Percentiles rank a stretch among this genome's conserved stretches.
Conservation (phyloP, 2,113 vertebrate genomes). For the Urocitellus parryii region DNA sequence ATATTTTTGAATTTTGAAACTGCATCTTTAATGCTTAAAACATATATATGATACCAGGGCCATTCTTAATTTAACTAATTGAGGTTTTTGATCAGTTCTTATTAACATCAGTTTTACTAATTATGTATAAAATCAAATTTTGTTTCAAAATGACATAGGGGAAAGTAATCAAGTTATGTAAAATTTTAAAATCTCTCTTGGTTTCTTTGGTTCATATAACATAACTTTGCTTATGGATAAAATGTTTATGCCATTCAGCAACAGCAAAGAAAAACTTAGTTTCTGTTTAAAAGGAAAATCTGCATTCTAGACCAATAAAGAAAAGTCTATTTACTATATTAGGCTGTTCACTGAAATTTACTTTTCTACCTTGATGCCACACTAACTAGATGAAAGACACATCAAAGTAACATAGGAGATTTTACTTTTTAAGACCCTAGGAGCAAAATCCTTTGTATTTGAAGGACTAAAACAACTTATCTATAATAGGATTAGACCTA, state of each 20-base stretch:
- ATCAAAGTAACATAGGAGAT: neutral
- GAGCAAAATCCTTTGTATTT: slow-evolving; percentile 1
- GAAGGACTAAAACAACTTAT: neutral
- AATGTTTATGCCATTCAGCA: neutral
- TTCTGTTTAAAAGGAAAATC: slow-evolving; percentile 57
- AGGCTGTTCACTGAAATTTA: neutral
- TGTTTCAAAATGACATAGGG: slow-evolving; percentile 1
- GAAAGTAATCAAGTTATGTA: slow-evolving; percentile 29
- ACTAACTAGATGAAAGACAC: slow-evolving; percentile 39
- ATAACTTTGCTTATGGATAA: slow-evolving; percentile 8
- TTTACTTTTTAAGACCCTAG: slow-evolving; percentile 36
- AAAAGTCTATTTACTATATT: neutral
- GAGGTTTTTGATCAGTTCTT: slow-evolving; percentile 46
- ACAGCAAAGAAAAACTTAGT: neutral
- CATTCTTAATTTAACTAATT: neutral
- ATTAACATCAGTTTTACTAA: slow-evolving; percentile 57
- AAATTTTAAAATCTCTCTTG: slow-evolving; percentile 16
- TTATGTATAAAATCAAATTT: slow-evolving; percentile 42
- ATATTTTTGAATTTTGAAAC: slow-evolving; percentile 26
- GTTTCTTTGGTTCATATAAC: slow-evolving; percentile 12
- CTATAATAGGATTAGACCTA: neutral
- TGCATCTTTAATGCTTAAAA: slow-evolving; percentile 53
- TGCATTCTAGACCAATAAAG: neutral
- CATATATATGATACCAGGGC: neutral
- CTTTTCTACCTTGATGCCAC: slow-evolving; percentile 23